Evolutionary conservation across 2,113 vertebrate species (phyloP), one percentile per base, ranked within the genome.

Genomic region (Entelurus aequoreus): DNA sequence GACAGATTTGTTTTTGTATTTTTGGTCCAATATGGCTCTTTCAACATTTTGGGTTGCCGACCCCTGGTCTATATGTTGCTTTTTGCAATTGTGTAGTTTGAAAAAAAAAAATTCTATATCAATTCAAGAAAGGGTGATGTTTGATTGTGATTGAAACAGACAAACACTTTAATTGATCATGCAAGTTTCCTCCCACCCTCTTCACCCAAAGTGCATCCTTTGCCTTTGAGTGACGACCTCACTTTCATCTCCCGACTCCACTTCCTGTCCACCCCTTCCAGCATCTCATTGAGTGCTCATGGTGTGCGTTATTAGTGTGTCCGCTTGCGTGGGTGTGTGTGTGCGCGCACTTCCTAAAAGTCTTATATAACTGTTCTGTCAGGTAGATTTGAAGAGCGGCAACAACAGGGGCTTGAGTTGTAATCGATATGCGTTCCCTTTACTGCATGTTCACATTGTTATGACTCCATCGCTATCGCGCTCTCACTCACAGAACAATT

Each of bases 301-400:
- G 0, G 9, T 42, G 37, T 49, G 44, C 16, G 49, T 56, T 28
- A 28, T 28, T 28, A 28, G 50, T 56, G 37, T 57, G 38, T 50
- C n/a, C 52, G 61, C 40, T 55, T 10, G 49, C 6, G 60, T n/a
- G 60, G 21, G 37, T 44, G 36, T 21, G 16, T 37, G 8, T 16
- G 51, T 53, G 48, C 28, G 13, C 78, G 71, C 64, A 50, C 70
- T 77, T 35, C 76, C 65, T 75, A 72, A 71, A 79, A 83, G 73
- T 2, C 14, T 81, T 84, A 77, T 60, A 42, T 74, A 84, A 82
- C 65, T 76, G 78, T 79, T 71, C 54, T 76, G 53, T 79, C 54
- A 68, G 68, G 61, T 71, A 44, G 16, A 48, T 42, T 54, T 57
- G 48, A 49, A 65, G 16, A 46, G 48, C 61, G 53, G 10, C 47